Conservation (phyloP, 2,113 vertebrate genomes). For the Ranitomeya imitator region DNA sequence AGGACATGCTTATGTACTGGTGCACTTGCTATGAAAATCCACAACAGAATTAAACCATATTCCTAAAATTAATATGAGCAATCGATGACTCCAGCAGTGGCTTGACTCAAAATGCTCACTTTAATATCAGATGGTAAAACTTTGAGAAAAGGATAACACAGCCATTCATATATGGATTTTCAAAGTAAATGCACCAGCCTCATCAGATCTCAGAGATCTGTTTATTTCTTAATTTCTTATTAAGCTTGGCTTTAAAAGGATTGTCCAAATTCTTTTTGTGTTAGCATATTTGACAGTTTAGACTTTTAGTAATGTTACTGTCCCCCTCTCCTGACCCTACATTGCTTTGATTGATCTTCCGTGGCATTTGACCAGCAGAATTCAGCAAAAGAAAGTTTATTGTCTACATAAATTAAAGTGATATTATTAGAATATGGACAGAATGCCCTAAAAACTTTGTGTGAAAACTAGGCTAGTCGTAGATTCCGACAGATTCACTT, state of each 20-base stretch:
- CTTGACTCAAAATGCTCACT: too few relatives aligned
- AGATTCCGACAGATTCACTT: slow-evolving; percentile 8
- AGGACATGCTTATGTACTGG: too few relatives aligned
- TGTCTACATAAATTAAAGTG: not conserved
- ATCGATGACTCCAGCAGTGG: too few relatives aligned
- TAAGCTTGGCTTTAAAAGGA: not conserved
- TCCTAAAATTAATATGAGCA: too few relatives aligned
- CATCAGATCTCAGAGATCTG: too few relatives aligned
- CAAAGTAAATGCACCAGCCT: too few relatives aligned
- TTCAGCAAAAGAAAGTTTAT: not conserved
- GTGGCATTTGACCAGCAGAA: not conserved
- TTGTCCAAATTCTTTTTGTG: not conserved
- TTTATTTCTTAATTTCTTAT: too few relatives aligned
- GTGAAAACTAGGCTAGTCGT: not conserved
- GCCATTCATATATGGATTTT: too few relatives aligned
- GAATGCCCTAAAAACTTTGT: not conserved
- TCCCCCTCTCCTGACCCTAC: not conserved
- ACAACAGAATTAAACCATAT: too few relatives aligned
- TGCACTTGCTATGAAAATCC: too few relatives aligned
- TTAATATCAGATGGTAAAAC: too few relatives aligned
- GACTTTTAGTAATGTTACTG: not conserved
- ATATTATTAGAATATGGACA: not conserved
- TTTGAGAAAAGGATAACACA: too few relatives aligned
- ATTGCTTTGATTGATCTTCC: not conserved
- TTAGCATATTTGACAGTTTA: not conserved